Conservation (phyloP, 2,888 invertebrate genomes). For the Chrysodeixis includens region DNA sequence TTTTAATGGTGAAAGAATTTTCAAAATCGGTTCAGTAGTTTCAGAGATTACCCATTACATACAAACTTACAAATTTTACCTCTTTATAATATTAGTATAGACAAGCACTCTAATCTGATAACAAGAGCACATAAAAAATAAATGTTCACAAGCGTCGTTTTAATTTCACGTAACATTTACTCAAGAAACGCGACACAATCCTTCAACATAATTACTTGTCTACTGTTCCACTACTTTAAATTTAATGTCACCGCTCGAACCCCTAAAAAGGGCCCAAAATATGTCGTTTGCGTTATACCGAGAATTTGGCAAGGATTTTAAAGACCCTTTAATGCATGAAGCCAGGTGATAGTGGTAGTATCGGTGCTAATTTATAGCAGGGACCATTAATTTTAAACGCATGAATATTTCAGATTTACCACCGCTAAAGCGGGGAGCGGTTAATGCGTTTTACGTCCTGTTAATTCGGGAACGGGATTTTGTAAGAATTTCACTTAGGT, state of each 20-base stretch:
- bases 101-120: background rate
- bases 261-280: slow-evolving; percentile 59
- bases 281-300: slow-evolving; percentile 56
- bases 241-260: slow-evolving; percentile 55
- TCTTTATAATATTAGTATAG: too few relatives aligned
- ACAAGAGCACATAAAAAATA: background rate
- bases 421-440: slow-evolving; percentile 41
- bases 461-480: slow-evolving; percentile 50
- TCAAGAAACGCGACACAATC: slow-evolving; percentile 43
- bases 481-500: slow-evolving; percentile 26
- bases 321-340: slow-evolving; percentile 56
- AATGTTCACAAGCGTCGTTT: background rate
- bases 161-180: background rate
- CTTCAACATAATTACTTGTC: slow-evolving; percentile 26
- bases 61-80: too few relatives aligned
- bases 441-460: slow-evolving; percentile 59
- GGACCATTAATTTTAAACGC: slow-evolving; percentile 56
- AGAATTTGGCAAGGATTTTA: slow-evolving; percentile 59
- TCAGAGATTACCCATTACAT: too few relatives aligned
- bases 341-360: slow-evolving; percentile 60
- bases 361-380: slow-evolving; percentile 59
- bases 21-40: too few relatives aligned
- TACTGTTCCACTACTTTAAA: slow-evolving; percentile 28
- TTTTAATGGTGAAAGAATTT: too few relatives aligned
- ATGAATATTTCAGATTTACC: slow-evolving; percentile 58